These are phyloP conservation scores for Istiophorus platypterus DNA, from an alignment of 2,113 vertebrate species.

Conservation along the genomic window DNA sequence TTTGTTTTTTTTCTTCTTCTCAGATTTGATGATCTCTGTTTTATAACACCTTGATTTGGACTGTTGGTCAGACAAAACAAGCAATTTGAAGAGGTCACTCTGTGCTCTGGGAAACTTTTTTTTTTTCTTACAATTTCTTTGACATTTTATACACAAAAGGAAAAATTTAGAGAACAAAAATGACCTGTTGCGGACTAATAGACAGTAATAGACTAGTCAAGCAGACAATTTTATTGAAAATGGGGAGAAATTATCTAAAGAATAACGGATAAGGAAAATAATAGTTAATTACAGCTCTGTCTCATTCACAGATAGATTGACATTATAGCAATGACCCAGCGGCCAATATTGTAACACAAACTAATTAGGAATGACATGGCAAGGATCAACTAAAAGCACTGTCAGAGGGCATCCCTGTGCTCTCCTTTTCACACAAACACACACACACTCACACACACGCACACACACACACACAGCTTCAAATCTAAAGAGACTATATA, in stretches of 20 bases:
- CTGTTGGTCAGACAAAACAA: too few species aligned
- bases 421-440: slow-evolving; percentile 28
- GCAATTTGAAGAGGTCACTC: too few species aligned
- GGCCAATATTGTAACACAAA: neutral
- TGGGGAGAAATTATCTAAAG: neutral
- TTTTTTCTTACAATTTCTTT: too few species aligned
- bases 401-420: slow-evolving; percentile 22
- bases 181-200: neutral
- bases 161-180: neutral
- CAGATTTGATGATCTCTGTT: neutral
- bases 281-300: neutral
- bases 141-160: neutral
- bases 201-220: too few species aligned
- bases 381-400: slow-evolving; percentile 42
- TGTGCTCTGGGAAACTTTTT: too few species aligned
- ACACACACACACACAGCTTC: slow-evolving; percentile 39
- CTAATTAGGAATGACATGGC: slow-evolving; percentile 63
- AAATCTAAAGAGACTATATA: slow-evolving; percentile 55
- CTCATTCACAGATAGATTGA: neutral
- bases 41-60: too few species aligned
- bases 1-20: neutral
- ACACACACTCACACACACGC: slow-evolving; percentile 31
- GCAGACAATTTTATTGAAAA: too few species aligned
- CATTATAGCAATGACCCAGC: neutral
- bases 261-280: neutral